Evolutionary conservation across 2,113 vertebrate genomes (phyloP).

Genomic region (Notarius quadriscutis): DNA sequence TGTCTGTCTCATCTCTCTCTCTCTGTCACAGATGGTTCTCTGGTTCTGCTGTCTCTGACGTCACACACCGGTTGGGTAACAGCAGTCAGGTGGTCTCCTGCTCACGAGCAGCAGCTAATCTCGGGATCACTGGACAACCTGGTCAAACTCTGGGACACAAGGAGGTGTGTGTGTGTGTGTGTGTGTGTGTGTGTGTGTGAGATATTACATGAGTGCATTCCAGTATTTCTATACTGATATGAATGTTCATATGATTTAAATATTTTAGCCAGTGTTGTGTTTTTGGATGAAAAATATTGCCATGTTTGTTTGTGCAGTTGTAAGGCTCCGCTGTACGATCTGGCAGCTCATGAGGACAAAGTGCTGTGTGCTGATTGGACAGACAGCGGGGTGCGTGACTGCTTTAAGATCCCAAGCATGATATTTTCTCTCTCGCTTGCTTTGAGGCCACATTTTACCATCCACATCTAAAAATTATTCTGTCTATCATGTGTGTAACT

Average conservation of each 20-base stretch:
- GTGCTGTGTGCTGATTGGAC: conserved; percentile 97
- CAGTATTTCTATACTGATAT: not conserved
- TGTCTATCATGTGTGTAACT: no score
- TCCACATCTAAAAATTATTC: no score
- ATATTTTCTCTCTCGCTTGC: not conserved
- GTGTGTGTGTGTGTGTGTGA: not conserved
- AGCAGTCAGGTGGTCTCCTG: conserved; percentile 90
- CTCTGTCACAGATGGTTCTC: conserved; percentile 81
- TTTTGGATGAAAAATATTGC: no score
- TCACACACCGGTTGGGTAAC: conserved; percentile 98
- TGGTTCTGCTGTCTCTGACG: conserved; percentile 89
- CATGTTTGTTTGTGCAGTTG: conserved; percentile 70
- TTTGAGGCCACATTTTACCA: not conserved
- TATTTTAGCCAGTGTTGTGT: not conserved
- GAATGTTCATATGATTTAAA: not conserved
- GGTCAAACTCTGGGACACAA: conserved; percentile 96
- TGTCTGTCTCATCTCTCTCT: not conserved
- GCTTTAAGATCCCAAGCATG: not conserved
- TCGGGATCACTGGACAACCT: conserved; percentile 95
- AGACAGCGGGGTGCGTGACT: conserved; percentile 83
- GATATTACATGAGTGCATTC: not conserved
- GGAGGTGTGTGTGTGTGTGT: conserved; percentile 78
- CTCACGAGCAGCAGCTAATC: conserved; percentile 89
- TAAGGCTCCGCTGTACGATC: conserved; percentile 93
- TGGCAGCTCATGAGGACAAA: conserved; percentile 97